Conservation (phyloP, 2,797 vertebrate genomes). For the Spinus pinus region DNA sequence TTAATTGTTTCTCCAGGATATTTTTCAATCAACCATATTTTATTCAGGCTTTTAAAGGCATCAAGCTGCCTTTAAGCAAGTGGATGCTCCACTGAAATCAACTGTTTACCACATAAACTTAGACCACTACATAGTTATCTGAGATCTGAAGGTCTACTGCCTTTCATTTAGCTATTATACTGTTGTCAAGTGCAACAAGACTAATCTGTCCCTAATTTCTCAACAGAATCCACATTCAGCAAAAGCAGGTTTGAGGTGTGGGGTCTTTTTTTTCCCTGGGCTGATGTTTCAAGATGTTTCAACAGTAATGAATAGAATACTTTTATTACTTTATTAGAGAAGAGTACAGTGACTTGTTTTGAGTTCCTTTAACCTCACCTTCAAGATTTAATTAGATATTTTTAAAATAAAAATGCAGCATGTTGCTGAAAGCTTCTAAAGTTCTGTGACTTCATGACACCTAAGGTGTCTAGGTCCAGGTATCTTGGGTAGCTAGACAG, state of each 20-base stretch:
- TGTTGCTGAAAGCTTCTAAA: background rate
- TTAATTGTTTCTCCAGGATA: background rate
- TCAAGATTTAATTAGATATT: background rate
- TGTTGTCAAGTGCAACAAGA: background rate
- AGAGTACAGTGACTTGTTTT: background rate
- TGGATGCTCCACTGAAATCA: background rate
- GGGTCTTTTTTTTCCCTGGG: background rate
- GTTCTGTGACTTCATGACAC: background rate
- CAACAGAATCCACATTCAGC: background rate
- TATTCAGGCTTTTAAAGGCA: background rate
- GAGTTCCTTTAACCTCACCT: background rate
- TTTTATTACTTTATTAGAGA: background rate
- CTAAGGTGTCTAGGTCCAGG: background rate
- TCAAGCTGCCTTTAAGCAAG: background rate
- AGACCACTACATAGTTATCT: background rate
- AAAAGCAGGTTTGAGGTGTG: background rate
- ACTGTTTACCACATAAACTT: background rate
- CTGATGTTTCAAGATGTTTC: background rate
- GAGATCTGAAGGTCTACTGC: background rate
- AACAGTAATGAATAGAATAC: background rate
- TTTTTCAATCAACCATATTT: background rate
- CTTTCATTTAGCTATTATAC: background rate
- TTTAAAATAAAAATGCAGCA: background rate
- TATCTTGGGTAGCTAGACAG: background rate
- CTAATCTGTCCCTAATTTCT: background rate